These are phyloP conservation scores for Oophaga sylvatica DNA, from an alignment of 2,797 vertebrate genomes.

Conservation along the genomic window DNA sequence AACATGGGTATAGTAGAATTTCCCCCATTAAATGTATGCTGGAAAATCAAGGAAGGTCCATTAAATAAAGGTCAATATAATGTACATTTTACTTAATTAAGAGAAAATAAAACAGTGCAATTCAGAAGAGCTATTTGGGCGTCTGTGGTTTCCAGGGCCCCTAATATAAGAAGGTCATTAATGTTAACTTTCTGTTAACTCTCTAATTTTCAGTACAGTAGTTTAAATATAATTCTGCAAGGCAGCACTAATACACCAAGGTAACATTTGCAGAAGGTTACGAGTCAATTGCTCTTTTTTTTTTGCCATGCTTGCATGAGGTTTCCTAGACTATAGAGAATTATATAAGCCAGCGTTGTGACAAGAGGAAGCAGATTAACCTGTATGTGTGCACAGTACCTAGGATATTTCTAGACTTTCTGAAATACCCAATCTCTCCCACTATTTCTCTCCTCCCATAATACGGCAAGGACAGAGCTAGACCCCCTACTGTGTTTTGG, in stretches of 20 bases:
- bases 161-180: constrained; percentile 18
- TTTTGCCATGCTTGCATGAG: constrained; percentile 61
- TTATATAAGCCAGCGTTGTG: constrained; percentile 62
- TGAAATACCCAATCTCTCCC: constrained; percentile 71
- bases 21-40: constrained; percentile 60
- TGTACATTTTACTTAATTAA: constrained; percentile 54
- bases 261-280: constrained; percentile 69
- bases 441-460: constrained; percentile 72
- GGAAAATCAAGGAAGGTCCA: constrained; percentile 65
- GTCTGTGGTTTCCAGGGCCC: constrained; percentile 59
- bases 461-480: constrained; percentile 49
- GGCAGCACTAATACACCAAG: constrained; percentile 66
- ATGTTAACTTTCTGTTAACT: constrained; percentile 41
- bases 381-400: constrained; percentile 63
- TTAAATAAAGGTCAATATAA: constrained; percentile 62
- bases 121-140: constrained; percentile 70
- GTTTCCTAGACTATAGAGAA: constrained; percentile 58
- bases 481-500: constrained; percentile 57
- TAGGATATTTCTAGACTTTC: constrained; percentile 54
- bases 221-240: constrained; percentile 63
- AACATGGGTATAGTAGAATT: constrained; percentile 49
- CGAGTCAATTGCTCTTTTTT: constrained; percentile 61
- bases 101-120: constrained; percentile 68
- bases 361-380: constrained; percentile 64
- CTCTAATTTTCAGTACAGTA: constrained; percentile 62